phyloP scores from a whole-genome alignment of 1,140 invertebrate genomes.

The Ruditapes philippinarum region DNA sequence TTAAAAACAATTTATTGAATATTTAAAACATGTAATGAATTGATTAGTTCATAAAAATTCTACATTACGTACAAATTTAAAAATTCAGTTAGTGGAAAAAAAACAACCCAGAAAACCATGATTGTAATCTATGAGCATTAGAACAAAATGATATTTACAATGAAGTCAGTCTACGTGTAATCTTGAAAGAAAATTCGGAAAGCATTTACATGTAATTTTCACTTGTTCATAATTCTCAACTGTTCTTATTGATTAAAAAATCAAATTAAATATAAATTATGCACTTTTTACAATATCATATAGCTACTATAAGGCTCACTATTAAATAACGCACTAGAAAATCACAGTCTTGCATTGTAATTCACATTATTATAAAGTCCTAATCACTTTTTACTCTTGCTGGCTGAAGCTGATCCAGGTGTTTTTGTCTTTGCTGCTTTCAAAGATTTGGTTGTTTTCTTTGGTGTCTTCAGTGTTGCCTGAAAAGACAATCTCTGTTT shows the following conservation, averaged over 20 bases:
- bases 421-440: slow-evolving; percentile 18
- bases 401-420: background rate
- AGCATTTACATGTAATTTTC: too few species aligned
- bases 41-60: slow-evolving; percentile 1
- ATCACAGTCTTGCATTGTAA: background rate
- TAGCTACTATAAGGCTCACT: background rate
- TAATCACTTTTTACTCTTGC: background rate
- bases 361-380: background rate
- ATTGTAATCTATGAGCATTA: background rate
- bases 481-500: slow-evolving; percentile 41
- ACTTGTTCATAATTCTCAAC: too few species aligned
- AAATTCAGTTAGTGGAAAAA: background rate
- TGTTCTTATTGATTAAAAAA: too few species aligned
- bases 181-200: background rate
- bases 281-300: background rate
- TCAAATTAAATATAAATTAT: too few species aligned
- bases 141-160: background rate
- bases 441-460: slow-evolving; percentile 36
- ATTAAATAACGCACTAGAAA: background rate
- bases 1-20: too few species aligned
- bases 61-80: background rate
- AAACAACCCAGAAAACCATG: too few species aligned
- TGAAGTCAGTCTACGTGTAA: background rate
- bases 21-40: too few species aligned
- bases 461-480: slow-evolving; percentile 52